Evolutionary conservation across 2,797 vertebrate species (phyloP).

Genomic region (Acanthopagrus latus): DNA sequence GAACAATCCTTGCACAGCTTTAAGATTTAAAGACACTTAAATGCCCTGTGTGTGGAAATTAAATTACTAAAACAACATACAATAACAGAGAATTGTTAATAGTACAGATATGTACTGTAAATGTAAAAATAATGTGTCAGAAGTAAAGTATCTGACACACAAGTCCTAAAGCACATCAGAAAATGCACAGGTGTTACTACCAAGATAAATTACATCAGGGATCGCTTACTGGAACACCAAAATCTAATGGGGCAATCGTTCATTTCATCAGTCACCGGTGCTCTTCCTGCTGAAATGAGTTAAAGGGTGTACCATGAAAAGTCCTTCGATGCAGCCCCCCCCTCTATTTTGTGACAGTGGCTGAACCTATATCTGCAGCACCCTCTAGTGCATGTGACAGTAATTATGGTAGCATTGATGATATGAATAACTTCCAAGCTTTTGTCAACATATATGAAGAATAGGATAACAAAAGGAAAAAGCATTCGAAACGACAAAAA

Average conservation of each 20-base stretch:
- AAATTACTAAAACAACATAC: background rate
- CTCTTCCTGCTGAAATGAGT: slow-evolving; percentile 4
- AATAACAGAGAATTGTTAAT: slow-evolving; percentile 4
- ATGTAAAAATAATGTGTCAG: background rate
- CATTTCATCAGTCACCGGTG: background rate
- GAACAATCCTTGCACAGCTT: background rate
- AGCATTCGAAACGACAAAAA: background rate
- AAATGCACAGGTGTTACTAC: background rate
- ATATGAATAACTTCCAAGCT: background rate
- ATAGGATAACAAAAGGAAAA: background rate
- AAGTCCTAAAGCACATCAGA: background rate
- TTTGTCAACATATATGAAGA: background rate
- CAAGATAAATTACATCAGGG: background rate
- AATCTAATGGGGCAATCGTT: background rate
- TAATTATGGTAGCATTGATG: background rate
- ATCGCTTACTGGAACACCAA: background rate
- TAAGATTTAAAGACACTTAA: background rate
- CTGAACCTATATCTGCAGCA: slow-evolving; percentile 6
- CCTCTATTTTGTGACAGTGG: background rate
- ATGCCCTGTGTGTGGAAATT: background rate
- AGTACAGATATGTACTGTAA: no score
- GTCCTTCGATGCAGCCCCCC: background rate
- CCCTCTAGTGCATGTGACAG: slow-evolving; percentile 25
- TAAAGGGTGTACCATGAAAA: background rate
- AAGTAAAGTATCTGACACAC: background rate